Evolutionary conservation across 1,140 invertebrate genomes (phyloP), one percentile per base, ranked within the genome.

Genomic region (Neodiprion fabricii): DNA sequence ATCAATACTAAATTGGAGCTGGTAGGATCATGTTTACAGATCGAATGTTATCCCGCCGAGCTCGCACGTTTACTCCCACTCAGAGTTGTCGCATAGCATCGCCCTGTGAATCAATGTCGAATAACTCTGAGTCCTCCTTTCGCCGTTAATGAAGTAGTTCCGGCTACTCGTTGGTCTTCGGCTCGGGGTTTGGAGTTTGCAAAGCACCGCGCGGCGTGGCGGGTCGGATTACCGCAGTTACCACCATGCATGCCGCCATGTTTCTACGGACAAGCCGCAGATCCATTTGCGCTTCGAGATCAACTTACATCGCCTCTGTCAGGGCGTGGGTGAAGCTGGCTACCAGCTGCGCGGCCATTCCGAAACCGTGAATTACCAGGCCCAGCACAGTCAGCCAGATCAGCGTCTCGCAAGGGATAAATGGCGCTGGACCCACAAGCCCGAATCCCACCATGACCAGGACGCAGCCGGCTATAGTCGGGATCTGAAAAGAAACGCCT

Each of bases 251-350:
- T 14, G 53, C 7, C 53, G 9, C 4, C 11, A 61, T 61, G 11
- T 17, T 61, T 61, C 11, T 17, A 9, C 53, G n/a, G n/a, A 17
- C 53, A 61, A 17, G 9, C 53, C 53, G 53, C 53, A 61, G 53
- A 61, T 61, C 53, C 53, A 61, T 61, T 61, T 61, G 53, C 53
- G n/a, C 5, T 61, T 14, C 53, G 53, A 5, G 11, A 61, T 61
- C 53, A 61, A 90, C 91, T 90, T 89, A 93, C 93, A 95, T 91
- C 1, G 93, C 91, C 21, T 93, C 94, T 75, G 91, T 89, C 1
- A 96, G 87, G n/a, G 94, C 93, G 83, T 95, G 94, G 14, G 94
- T 92, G 82, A 96, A 96, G 12, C 93, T 95, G 1, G 95, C 92
- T 17, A 96, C 94, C 47, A 96, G 87, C 80, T 94, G 93, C 12